Conservation (phyloP, 2,888 invertebrate species). For the Schizotus pectinicornis region DNA sequence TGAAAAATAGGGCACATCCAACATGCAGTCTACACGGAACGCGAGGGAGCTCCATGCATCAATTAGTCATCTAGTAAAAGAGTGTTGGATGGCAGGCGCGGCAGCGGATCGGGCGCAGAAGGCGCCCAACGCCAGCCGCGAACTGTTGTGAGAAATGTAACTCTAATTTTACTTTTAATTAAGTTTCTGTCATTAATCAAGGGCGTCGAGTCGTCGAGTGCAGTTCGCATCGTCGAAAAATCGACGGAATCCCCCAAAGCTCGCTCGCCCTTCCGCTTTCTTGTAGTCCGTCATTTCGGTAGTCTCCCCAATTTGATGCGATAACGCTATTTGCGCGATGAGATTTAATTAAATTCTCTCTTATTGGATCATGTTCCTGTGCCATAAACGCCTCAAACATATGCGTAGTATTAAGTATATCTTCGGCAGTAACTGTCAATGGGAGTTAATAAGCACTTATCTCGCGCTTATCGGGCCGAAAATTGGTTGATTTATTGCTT, state of each 20-base stretch:
- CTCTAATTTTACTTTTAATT: slow-evolving; percentile 61
- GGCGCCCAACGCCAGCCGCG: slow-evolving; percentile 30
- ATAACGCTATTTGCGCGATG: too few species aligned
- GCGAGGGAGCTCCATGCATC: neutral
- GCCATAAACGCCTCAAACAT: slow-evolving; percentile 1
- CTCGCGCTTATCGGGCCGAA: slow-evolving; percentile 23
- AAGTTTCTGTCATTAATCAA: slow-evolving; percentile 62
- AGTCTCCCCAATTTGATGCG: neutral
- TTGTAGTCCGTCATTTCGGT: neutral
- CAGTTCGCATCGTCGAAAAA: slow-evolving; percentile 17
- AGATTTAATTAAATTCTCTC: too few species aligned
- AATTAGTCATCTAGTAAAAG: slow-evolving; percentile 16
- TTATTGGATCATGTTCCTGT: neutral
- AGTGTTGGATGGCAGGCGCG: neutral
- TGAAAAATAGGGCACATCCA: slow-evolving; percentile 3
- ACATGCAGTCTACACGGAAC: neutral
- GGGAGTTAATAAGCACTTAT: slow-evolving; percentile 25
- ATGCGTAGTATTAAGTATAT: slow-evolving; percentile 8
- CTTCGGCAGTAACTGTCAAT: slow-evolving; percentile 5
- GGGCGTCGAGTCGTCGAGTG: slow-evolving; percentile 38
- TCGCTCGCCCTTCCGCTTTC: too few species aligned
- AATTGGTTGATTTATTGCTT: slow-evolving; percentile 25
- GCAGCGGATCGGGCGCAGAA: slow-evolving; percentile 20
- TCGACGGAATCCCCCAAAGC: too few species aligned
- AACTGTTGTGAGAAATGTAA: slow-evolving; percentile 55